phyloP scores from a whole-genome alignment of 2,113 vertebrate species.

The Aviceda subcristata region DNA sequence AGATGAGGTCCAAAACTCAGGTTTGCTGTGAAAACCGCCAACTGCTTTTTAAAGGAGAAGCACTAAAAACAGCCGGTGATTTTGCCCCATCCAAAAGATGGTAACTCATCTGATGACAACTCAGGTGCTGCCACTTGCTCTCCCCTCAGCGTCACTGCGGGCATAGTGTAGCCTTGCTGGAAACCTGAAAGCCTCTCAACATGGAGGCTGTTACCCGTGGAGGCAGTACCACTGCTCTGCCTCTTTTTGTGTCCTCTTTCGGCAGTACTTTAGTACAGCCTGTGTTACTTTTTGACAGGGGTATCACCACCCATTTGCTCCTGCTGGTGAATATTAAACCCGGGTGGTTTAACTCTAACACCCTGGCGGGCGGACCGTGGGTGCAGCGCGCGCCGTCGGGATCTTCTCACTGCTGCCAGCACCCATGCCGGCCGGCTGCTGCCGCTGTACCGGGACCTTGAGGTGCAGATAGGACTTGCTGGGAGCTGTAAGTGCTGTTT shows the following conservation, averaged over 20 bases:
- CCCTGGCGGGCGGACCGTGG: not conserved
- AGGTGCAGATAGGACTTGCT: not conserved
- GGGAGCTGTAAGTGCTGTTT: not conserved
- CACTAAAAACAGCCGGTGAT: not conserved
- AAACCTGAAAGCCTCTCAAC: not conserved
- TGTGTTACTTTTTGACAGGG: not conserved
- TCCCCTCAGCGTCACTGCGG: fast-evolving
- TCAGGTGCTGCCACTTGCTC: not conserved
- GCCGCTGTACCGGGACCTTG: not conserved
- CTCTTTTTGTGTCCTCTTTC: not conserved
- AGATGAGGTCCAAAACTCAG: not conserved
- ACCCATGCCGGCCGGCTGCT: fast-evolving
- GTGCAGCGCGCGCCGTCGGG: fast-evolving
- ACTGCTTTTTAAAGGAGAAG: not conserved
- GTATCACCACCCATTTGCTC: not conserved
- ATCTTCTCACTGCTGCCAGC: not conserved
- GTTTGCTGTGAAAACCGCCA: not conserved
- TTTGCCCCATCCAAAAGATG: not conserved
- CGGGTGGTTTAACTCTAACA: fast-evolving
- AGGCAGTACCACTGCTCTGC: not conserved
- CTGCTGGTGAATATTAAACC: not conserved
- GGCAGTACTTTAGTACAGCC: not conserved
- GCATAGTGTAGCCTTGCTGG: not conserved
- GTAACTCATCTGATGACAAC: not conserved
- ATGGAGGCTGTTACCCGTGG: not conserved